phyloP scores from a whole-genome alignment of 2,888 invertebrate genomes.

The Torymus texanus region DNA sequence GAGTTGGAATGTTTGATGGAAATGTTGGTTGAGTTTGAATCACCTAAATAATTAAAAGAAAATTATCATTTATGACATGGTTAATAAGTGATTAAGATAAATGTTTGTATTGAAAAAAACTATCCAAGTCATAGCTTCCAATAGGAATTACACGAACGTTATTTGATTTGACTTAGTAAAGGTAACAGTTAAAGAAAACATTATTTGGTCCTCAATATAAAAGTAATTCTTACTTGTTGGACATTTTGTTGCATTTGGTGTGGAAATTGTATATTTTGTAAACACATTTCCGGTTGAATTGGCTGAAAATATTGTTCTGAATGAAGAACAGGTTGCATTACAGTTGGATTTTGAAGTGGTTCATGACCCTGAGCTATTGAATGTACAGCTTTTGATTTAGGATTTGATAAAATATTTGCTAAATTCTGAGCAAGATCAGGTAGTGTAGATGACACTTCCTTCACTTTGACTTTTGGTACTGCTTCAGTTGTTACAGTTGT shows the following conservation, averaged over 20 bases:
- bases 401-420: conserved; percentile 73
- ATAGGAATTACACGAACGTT: not conserved
- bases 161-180: not conserved
- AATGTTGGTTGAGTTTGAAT: conserved; percentile 50
- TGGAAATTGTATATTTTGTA: conserved; percentile 59
- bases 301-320: conserved; percentile 72
- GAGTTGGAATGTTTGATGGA: conserved; percentile 55
- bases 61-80: not conserved
- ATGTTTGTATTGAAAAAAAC: not conserved
- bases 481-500: conserved; percentile 44
- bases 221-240: conserved; percentile 56
- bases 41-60: conserved; percentile 26
- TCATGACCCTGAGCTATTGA: conserved; percentile 66
- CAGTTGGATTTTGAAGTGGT: conserved; percentile 52
- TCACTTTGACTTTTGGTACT: conserved; percentile 65
- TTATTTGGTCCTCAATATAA: not conserved
- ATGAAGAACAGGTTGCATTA: conserved; percentile 62
- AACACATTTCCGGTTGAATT: conserved; percentile 68
- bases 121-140: no score
- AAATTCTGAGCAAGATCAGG: conserved; percentile 73
- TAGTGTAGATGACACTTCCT: conserved; percentile 72
- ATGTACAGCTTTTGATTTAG: conserved; percentile 70
- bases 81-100: conserved; percentile 7
- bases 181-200: conserved; percentile 2
- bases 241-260: conserved; percentile 62